Evolutionary conservation across 2,113 vertebrate species (phyloP).

Genomic region (Pteronura brasiliensis): DNA sequence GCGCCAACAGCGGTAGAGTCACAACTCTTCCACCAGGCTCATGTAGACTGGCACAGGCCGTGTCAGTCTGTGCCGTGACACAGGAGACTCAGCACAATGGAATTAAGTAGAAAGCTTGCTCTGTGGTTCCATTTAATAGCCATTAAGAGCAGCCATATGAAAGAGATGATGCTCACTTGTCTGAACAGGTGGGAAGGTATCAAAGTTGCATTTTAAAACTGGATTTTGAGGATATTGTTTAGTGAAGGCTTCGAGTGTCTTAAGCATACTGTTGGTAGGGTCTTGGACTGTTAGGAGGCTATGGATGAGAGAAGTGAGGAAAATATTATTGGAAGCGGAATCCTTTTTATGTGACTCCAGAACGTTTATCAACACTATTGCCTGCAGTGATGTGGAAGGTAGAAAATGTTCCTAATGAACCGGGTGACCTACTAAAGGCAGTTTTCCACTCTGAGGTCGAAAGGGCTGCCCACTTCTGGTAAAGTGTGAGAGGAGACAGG

Average conservation of each 20-base stretch:
- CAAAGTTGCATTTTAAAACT: background rate
- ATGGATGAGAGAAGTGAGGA: background rate
- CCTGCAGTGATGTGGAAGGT: background rate
- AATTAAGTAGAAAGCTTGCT: background rate
- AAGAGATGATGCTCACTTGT: background rate
- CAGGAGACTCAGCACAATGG: background rate
- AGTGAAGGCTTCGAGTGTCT: background rate
- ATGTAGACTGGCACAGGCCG: rapidly evolving
- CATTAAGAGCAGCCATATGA: background rate
- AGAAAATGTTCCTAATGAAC: background rate
- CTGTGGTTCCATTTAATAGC: background rate
- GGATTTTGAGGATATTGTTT: background rate
- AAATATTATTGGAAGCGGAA: background rate
- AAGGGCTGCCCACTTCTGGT: background rate
- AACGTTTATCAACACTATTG: background rate
- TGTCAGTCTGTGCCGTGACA: background rate
- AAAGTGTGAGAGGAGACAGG: background rate
- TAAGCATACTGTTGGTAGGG: background rate
- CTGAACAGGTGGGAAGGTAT: background rate
- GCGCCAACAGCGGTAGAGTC: background rate
- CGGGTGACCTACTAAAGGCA: background rate
- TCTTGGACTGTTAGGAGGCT: background rate
- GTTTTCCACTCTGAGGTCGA: background rate
- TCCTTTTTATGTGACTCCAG: background rate
- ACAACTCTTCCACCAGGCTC: background rate